Evolutionary conservation across 2,797 vertebrate species (phyloP).

Genomic region (Vireo griseus): DNA sequence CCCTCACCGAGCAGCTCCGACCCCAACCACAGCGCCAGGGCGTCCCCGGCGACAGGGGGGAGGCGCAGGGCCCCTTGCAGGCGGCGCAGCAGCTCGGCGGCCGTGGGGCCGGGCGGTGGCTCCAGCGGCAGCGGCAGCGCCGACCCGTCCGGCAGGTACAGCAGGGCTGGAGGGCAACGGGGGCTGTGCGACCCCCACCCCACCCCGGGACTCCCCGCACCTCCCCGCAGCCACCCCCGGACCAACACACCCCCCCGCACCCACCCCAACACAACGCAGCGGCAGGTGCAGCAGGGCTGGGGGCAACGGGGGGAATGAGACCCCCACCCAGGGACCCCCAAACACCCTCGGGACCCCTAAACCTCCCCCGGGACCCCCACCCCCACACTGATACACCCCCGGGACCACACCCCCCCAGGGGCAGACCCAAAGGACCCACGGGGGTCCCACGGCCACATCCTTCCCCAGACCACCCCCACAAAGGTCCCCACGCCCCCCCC

Average conservation of each 20-base stretch:
- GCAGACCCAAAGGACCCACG: background rate
- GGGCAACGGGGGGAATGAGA: too few species aligned
- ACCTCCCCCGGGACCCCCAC: too few species aligned
- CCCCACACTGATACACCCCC: background rate
- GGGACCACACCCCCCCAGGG: background rate
- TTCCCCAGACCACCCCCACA: background rate
- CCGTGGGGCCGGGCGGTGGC: background rate
- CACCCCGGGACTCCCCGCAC: too few species aligned
- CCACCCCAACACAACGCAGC: too few species aligned
- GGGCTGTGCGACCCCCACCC: background rate
- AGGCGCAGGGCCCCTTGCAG: background rate
- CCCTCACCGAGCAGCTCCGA: background rate
- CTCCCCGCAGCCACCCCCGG: too few species aligned
- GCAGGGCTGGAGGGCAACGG: background rate
- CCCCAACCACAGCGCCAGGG: background rate
- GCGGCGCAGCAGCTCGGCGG: background rate
- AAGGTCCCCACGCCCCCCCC: background rate
- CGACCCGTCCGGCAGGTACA: background rate
- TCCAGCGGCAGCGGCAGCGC: background rate
- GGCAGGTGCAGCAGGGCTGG: too few species aligned
- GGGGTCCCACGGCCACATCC: background rate
- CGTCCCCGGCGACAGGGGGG: background rate
- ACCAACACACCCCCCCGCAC: too few species aligned
- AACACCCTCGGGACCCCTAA: too few species aligned
- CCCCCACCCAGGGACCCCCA: too few species aligned